Conservation (phyloP, 2,797 vertebrate genomes). For the Mormyrops attenuatus region DNA sequence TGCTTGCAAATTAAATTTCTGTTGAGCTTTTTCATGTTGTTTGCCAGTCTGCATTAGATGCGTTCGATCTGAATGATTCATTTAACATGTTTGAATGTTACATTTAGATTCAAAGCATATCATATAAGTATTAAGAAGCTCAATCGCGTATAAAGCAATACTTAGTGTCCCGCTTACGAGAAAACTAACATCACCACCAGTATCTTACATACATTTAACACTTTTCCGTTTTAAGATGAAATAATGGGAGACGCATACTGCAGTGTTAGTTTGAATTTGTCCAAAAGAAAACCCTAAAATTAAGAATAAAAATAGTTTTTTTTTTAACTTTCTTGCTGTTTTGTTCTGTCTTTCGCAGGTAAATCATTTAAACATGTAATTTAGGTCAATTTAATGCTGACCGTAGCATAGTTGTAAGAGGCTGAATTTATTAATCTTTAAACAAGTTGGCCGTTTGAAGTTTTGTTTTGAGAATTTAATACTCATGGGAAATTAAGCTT, state of each 20-base stretch:
- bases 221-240: background rate
- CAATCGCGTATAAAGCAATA: background rate
- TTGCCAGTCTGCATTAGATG: background rate
- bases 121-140: background rate
- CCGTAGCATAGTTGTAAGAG: background rate
- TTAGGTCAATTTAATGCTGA: background rate
- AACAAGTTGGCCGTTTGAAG: background rate
- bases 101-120: background rate
- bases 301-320: background rate
- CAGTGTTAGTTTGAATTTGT: background rate
- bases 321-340: background rate
- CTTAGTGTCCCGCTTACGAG: background rate
- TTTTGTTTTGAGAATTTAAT: background rate
- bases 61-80: background rate
- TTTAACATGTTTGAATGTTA: background rate
- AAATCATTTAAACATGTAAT: background rate
- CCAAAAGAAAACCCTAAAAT: background rate
- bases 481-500: background rate
- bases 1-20: background rate
- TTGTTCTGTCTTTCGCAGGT: background rate
- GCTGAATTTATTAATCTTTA: background rate
- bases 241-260: background rate
- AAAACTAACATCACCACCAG: background rate
- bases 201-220: background rate
- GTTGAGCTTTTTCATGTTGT: background rate